Base-by-base conservation (phyloP, 2,797 vertebrate species). In the Psittacula echo region DNA sequence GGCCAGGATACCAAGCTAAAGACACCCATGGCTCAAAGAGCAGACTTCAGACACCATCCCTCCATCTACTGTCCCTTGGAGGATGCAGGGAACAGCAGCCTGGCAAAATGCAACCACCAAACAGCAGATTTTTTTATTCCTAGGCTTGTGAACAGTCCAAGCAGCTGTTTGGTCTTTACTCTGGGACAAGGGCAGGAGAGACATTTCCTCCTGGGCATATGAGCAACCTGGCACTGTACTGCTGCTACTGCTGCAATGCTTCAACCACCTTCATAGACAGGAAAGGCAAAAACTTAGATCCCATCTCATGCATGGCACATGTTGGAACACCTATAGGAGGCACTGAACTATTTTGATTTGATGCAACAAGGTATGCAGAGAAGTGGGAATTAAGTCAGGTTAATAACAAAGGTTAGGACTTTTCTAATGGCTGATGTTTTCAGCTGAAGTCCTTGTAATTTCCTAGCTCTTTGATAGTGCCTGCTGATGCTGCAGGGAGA, bases 401-500 rank as follows among this genome's bases (percentile, higher is more conserved):
- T 80, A 34, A 1, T 32, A 72, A 77, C 21, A 78, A 81, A 93
- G 75, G 61, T 73, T 51, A 89, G 45, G 23, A 21, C 32, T 66
- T 45, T 75, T 53, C 70, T 89, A 83, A 71, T 32, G 75, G 72
- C 41, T 83, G 70, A 2, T 77, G 83, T 66, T 95, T 87, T 75
- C 72, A 62, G 70, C 75, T 51, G 0, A 84, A 92, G 70, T 60
- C 74, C 71, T 92, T 80, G 83, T 39, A 54, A 9, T 50, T 91
- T 80, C 70, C 12, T 17, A 62, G 29, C 47, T 64, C 79, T 91
- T n/a, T 78, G 70, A 44, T 10, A 66, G 60, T 11, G 26, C 66
- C 61, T 75, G 76, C 64, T 80, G 70, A 91, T 34, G 70, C 53
- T 92, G 94, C 74, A 85, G 75, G 37, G 78, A 61, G 61, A 65